Evolutionary conservation across 2,113 vertebrate species (phyloP).

Genomic region (Microtus oregoni): DNA sequence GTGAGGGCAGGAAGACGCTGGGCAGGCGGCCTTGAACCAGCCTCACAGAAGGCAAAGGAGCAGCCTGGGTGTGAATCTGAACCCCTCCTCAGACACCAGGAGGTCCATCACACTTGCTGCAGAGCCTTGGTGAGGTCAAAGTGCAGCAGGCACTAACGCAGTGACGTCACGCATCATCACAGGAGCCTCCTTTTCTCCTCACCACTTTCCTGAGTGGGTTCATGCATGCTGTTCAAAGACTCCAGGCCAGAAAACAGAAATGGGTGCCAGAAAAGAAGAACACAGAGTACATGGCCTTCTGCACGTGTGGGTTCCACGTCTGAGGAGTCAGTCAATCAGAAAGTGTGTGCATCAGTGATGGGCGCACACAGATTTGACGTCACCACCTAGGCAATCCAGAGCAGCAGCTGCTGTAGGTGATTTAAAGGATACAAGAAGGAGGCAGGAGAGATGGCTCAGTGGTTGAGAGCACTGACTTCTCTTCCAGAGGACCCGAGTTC

Average conservation of each 20-base stretch:
- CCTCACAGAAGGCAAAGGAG: neutral
- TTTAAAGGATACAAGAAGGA: neutral
- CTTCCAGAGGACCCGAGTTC: too few species aligned
- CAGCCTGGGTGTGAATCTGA: neutral
- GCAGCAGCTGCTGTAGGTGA: neutral
- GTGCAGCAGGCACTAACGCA: fast-evolving
- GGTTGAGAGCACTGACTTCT: too few species aligned
- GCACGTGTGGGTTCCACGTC: neutral
- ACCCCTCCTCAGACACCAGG: neutral
- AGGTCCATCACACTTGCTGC: neutral
- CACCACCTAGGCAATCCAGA: neutral
- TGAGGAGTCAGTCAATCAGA: neutral
- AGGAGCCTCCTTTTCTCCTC: neutral
- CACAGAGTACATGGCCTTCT: neutral
- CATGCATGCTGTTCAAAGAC: neutral
- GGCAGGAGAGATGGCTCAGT: too few species aligned
- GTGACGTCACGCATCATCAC: neutral
- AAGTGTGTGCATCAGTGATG: neutral
- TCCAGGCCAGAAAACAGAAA: neutral
- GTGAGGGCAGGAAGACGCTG: neutral
- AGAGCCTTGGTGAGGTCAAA: fast-evolving
- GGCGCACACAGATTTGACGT: neutral
- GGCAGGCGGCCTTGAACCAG: neutral
- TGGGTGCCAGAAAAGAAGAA: neutral
- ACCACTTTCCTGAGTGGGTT: neutral